Base-by-base conservation (phyloP, 2,113 vertebrate species). In the Brachyistius frenatus region DNA sequence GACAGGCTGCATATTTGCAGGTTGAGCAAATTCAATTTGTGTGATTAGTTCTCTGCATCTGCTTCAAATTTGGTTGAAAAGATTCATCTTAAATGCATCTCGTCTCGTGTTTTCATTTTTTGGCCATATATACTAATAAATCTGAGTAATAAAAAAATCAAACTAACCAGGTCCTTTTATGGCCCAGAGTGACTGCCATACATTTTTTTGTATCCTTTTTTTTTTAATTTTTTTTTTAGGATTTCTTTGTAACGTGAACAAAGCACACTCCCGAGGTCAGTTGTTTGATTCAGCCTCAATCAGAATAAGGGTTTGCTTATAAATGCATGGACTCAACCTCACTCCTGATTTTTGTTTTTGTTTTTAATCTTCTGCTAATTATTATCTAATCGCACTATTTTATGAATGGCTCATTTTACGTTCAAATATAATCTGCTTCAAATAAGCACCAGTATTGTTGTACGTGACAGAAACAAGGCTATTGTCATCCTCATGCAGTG, bases 11-110 rank as follows among this genome's bases (percentile, higher is more conserved):
- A 96, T 95, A 66, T 94, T 94, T 96, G 94, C 88, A 91, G 86
- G 95, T 95, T 95, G 93, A 94, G 96, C 95, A 96, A 96, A 97
- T 95, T 93, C 94, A 95, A 92, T 96, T 95, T 94, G 92, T 95
- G 92, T 95, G 95, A 97, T 97, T 96, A 95, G 95, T 96, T 95
- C 95, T 95, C 94, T 95, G 95, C 91, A 66, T 94, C 94, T 94
- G 94, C 93, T 95, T 94, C 63, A 64, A 36, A 37, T 60, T 64
- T 55, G 23, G 52, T 73, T 32, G 46, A 53, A 35, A 66, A 46
- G 1, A 14, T 72, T 23, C 69, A 53, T 78, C 44, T 69, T 52
- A 69, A 81, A 76, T 70, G 10, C 10, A 33, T 9, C n/a, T 9
- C 5, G 23, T 32, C 5, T 14, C 57, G 2, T 46, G 5, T 83